Evolutionary conservation across 2,113 vertebrate genomes (phyloP).

Genomic region (Aspidoscelis tigris): DNA sequence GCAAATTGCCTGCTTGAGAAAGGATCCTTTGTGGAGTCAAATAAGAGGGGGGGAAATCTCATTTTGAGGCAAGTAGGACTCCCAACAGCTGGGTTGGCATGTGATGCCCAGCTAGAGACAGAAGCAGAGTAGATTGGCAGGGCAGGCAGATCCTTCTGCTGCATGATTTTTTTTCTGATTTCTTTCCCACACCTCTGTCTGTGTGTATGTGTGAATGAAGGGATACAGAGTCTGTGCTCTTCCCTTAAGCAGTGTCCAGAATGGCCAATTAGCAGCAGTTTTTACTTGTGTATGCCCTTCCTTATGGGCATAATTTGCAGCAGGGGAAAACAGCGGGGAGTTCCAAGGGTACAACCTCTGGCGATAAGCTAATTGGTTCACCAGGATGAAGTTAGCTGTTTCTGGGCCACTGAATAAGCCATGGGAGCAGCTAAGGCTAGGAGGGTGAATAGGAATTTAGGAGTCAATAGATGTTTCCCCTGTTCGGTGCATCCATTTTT

Average conservation of each 20-base stretch:
- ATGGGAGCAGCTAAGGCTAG: not conserved
- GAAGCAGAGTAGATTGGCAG: not conserved
- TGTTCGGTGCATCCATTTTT: not conserved
- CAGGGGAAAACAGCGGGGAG: not conserved
- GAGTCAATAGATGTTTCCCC: not conserved
- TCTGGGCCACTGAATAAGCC: not conserved
- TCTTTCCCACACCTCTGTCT: not conserved
- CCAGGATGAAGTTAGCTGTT: not conserved
- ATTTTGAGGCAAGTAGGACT: not conserved
- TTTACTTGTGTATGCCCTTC: not conserved
- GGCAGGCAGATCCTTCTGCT: not conserved
- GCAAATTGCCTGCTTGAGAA: constrained; percentile 6
- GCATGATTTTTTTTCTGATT: not conserved
- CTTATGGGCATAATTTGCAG: not conserved
- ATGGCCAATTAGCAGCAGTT: constrained; percentile 6
- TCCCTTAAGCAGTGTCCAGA: not conserved
- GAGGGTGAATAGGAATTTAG: not conserved
- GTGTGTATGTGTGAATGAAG: not conserved
- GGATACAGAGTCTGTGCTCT: not conserved
- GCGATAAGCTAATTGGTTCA: not conserved
- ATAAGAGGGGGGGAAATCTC: not conserved
- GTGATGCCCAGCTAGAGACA: not conserved
- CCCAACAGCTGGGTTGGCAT: no score
- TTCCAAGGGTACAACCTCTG: constrained; percentile 14
- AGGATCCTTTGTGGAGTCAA: not conserved